Evolutionary conservation across 2,888 invertebrate species (phyloP).

Genomic region (Bombylius major): DNA sequence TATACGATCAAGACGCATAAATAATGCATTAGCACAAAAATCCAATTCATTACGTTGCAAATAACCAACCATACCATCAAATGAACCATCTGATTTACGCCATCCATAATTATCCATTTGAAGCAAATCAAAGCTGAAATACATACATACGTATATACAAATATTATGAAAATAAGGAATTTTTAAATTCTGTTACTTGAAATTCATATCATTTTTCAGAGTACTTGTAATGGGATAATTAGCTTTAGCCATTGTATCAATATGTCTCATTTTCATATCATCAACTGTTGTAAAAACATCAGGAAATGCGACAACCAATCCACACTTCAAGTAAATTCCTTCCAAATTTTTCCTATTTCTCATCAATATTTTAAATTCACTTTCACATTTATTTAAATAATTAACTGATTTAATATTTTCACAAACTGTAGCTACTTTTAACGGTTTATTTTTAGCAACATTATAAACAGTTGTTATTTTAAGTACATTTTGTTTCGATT

Average conservation of each 20-base stretch:
- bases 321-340: constrained; percentile 28
- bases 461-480: constrained; percentile 26
- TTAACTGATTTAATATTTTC: constrained; percentile 9
- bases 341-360: constrained; percentile 28
- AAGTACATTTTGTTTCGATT: not conserved
- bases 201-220: constrained; percentile 34
- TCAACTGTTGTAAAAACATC: constrained; percentile 32
- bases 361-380: constrained; percentile 25
- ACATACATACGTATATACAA: not conserved
- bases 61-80: constrained; percentile 44
- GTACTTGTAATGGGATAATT: constrained; percentile 32
- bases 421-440: constrained; percentile 19
- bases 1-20: constrained; percentile 46
- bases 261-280: constrained; percentile 30
- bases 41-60: constrained; percentile 44
- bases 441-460: constrained; percentile 21
- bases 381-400: constrained; percentile 19
- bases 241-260: constrained; percentile 37
- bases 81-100: constrained; percentile 42
- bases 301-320: constrained; percentile 31
- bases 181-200: constrained; percentile 23
- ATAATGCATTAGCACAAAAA: constrained; percentile 41
- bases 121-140: constrained; percentile 29
- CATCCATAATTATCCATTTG: constrained; percentile 42
- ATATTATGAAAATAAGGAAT: too few relatives aligned